Evolutionary conservation across 2,797 vertebrate species (phyloP).

Genomic region (Tapera naevia): DNA sequence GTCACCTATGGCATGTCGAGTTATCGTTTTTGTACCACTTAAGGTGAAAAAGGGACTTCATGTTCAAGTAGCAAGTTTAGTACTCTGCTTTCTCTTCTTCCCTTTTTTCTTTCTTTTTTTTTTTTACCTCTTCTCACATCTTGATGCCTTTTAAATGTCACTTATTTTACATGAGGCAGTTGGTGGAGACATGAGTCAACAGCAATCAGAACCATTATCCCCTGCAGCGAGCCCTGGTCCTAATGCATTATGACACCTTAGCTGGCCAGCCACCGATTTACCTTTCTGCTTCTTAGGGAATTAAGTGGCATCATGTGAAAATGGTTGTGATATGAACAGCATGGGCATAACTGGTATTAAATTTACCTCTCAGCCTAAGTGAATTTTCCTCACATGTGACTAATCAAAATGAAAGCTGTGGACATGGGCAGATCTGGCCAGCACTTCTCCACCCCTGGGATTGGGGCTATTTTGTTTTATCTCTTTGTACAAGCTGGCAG

Average conservation of each 20-base stretch:
- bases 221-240: slow-evolving; percentile 85
- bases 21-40: slow-evolving; percentile 86
- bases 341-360: slow-evolving; percentile 94
- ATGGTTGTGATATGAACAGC: slow-evolving; percentile 97
- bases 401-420: slow-evolving; percentile 96
- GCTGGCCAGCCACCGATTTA: slow-evolving; percentile 87
- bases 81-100: slow-evolving; percentile 62
- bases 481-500: slow-evolving; percentile 88
- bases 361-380: slow-evolving; percentile 92
- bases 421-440: slow-evolving; percentile 88
- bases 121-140: slow-evolving; percentile 80
- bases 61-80: slow-evolving; percentile 82
- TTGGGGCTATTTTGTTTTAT: slow-evolving; percentile 87
- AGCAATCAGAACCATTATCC: slow-evolving; percentile 94
- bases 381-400: slow-evolving; percentile 92
- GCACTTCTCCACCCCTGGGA: slow-evolving; percentile 84
- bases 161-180: slow-evolving; percentile 92
- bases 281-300: slow-evolving; percentile 91
- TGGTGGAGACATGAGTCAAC: slow-evolving; percentile 86
- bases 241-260: slow-evolving; percentile 90
- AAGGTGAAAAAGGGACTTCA: slow-evolving; percentile 78
- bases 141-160: slow-evolving; percentile 91
- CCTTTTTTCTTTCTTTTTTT: background rate
- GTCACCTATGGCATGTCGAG: slow-evolving; percentile 83
- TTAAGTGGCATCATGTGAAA: slow-evolving; percentile 96